These are phyloP conservation scores for Octonoba sinensis DNA, from an alignment of 2,888 invertebrate genomes.

Conservation along the genomic window DNA sequence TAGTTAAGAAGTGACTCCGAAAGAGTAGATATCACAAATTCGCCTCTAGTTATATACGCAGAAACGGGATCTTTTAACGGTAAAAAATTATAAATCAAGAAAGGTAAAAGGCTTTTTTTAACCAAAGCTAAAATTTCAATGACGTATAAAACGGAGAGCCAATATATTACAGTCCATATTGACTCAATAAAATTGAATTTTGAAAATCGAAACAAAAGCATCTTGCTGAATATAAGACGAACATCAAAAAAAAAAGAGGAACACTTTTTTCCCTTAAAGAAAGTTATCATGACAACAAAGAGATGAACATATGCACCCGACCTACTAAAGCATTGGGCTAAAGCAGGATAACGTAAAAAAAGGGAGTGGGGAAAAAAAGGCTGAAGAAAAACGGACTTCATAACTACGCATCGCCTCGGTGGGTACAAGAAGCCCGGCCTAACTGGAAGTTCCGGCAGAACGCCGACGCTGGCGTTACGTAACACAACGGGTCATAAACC, in stretches of 20 bases:
- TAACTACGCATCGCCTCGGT: slow-evolving; percentile 29
- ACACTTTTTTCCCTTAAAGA: background rate
- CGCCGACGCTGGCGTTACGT: slow-evolving; percentile 46
- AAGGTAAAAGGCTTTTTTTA: no score
- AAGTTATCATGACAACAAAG: slow-evolving; percentile 24
- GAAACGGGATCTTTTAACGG: no score
- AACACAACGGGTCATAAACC: slow-evolving; percentile 10
- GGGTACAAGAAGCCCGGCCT: slow-evolving; percentile 18
- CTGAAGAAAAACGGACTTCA: slow-evolving; percentile 29
- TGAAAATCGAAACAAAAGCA: background rate
- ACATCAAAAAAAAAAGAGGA: background rate
- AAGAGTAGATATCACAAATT: no score
- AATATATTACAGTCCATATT: no score
- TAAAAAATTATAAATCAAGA: no score
- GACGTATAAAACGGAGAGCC: no score
- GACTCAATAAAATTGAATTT: background rate
- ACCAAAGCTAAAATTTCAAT: no score
- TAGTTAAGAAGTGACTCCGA: no score
- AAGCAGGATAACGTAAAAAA: slow-evolving; percentile 24
- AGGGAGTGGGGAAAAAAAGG: background rate
- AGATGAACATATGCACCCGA: slow-evolving; percentile 29
- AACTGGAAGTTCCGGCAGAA: slow-evolving; percentile 37
- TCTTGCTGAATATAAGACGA: background rate
- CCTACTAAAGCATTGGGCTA: slow-evolving; percentile 44
- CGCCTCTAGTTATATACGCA: no score